Base-by-base conservation (phyloP, 2,113 vertebrate species). In the Sceloporus undulatus region DNA sequence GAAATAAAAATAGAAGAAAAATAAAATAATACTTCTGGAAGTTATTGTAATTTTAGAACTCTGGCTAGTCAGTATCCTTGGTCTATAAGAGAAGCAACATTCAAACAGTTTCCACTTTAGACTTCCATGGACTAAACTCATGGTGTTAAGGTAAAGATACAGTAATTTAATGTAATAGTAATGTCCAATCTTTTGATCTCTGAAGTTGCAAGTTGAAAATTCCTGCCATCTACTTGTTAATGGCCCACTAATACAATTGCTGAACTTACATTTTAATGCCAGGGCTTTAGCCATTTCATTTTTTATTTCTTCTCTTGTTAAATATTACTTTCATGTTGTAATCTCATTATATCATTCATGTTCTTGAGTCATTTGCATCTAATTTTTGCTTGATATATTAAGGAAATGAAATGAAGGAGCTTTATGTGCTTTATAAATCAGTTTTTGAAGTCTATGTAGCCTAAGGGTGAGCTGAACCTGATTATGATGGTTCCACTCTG, bases 261-360 rank as follows among this genome's bases (percentile, higher is more conserved):
- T 74, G 48, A 73, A 74, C 1, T 79, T 11, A 21, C 34, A 38
- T 73, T 84, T 54, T 84, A 56, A 84, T 74, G 10, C 9, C 27
- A 34, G 27, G 78, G 48, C 56, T 84, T 74, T 54, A 56, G 52
- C 83, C 23, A 71, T 84, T 84, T 52, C 42, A 84, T 8, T 84
- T 73, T 54, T 54, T 73, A 73, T 56, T 52, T 84, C 68, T 7
- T 84, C 29, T n/a, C 40, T 73, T 73, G 10, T 54, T 25, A 56
- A 84, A 14, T 73, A 52, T 56, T 84, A 73, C 29, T 73, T 71
- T 84, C 82, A 73, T 4, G 25, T 4, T 38, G 23, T 38, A 84
- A 38, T 14, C 19, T 56, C n/a, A 34, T 71, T 84, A n/a, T 56
- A 4, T 59, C n/a, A 74, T 74, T 74, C n/a, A 38, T 5, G 59